Evolutionary conservation across 1,140 invertebrate species (phyloP), one percentile per base, ranked within the genome.

Genomic region (Hylyphantes graminicola): DNA sequence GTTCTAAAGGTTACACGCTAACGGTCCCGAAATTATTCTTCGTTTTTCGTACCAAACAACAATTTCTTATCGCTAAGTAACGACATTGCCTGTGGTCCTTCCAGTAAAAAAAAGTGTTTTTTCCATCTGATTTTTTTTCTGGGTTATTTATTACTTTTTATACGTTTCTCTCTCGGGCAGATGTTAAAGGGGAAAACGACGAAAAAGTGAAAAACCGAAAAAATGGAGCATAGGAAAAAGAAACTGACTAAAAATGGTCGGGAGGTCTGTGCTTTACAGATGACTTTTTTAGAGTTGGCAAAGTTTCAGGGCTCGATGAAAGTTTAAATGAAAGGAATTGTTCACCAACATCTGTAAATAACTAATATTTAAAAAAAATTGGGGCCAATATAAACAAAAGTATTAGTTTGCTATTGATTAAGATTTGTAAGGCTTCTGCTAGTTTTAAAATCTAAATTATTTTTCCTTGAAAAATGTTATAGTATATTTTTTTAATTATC

Each of bases 11-110:
- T 35, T 70, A 70, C 77, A 70, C 77, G 77, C 70, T 80, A 80
- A 70, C 77, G 55, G 77, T 70, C 48, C 54, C 54, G 59, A 55
- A 67, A 53, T 80, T 70, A 19, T 53, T 79, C 61, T 80, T 70
- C 63, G 63, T 70, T 59, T 59, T 80, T 70, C 63, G n/a, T 35
- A 35, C 54, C 51, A 65, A 80, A 80, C 77, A 80, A 80, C 77
- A 80, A 80, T 80, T 80, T 80, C 77, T 80, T 80, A 80, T 80
- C 77, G 65, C 77, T 80, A 80, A 80, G 77, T 80, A 80, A 80
- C 77, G 77, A 53, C 77, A 70, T 80, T 70, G 77, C 77, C 63
- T 70, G 77, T 70, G 77, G 77, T 80, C 67, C 67, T 51, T 35
- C 12, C 64, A 57, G n/a, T 9, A 76, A 35, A 48, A 78, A 57